Conservation (phyloP, 2,888 invertebrate genomes). For the Taenaris catops region DNA sequence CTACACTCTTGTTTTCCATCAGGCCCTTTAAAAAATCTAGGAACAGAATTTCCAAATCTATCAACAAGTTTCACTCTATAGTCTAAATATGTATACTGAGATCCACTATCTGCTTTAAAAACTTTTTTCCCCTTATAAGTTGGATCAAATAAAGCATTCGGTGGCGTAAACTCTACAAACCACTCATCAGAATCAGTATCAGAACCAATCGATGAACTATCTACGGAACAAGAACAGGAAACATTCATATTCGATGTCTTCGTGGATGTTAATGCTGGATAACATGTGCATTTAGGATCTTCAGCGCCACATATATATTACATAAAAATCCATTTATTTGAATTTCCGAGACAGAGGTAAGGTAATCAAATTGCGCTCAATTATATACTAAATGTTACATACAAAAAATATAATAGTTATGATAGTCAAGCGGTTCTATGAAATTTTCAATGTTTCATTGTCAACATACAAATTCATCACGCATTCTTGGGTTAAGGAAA, state of each 20-base stretch:
- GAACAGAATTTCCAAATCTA: slow-evolving; percentile 55
- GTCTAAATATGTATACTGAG: slow-evolving; percentile 60
- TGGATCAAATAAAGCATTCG: slow-evolving; percentile 54
- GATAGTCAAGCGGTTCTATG: too few species aligned
- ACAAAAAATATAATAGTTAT: too few species aligned
- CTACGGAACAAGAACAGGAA: slow-evolving; percentile 66
- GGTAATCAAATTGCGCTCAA: too few species aligned
- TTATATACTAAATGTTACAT: too few species aligned
- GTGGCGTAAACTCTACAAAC: slow-evolving; percentile 71
- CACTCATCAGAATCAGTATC: slow-evolving; percentile 69
- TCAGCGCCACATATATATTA: slow-evolving; percentile 55
- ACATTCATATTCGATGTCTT: slow-evolving; percentile 41
- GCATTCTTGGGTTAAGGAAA: too few species aligned
- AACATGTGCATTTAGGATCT: slow-evolving; percentile 54
- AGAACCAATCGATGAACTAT: slow-evolving; percentile 39
- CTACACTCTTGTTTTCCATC: slow-evolving; percentile 67
- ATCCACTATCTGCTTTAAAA: slow-evolving; percentile 35
- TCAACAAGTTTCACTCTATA: slow-evolving; percentile 60
- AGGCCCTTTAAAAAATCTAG: slow-evolving; percentile 60
- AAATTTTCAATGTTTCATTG: too few species aligned
- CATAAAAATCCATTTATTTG: too few species aligned
- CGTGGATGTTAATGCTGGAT: slow-evolving; percentile 43
- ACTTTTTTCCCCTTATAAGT: slow-evolving; percentile 47
- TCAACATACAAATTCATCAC: too few species aligned
- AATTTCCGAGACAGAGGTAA: too few species aligned